phyloP scores from a whole-genome alignment of 2,888 invertebrate species.

The Capitulum mitella region DNA sequence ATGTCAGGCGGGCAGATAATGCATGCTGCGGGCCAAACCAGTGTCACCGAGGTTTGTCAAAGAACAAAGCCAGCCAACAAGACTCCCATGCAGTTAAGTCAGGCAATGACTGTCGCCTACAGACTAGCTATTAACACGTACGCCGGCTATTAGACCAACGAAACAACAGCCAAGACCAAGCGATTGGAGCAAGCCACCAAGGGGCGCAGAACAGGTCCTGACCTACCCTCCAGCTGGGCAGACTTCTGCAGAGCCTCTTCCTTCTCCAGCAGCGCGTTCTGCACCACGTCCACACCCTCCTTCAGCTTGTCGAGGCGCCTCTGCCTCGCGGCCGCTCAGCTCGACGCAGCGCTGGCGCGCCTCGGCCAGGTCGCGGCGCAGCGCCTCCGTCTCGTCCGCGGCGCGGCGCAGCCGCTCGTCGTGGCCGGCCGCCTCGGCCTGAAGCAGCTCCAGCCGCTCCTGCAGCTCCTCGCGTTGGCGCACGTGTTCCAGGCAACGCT shows the following conservation, averaged over 20 bases:
- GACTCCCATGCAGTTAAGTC: too few relatives aligned
- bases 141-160: too few relatives aligned
- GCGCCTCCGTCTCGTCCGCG: neutral
- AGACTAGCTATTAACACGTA: too few relatives aligned
- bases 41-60: too few relatives aligned
- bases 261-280: neutral
- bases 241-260: neutral
- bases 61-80: too few relatives aligned
- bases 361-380: neutral
- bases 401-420: neutral
- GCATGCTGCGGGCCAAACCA: too few relatives aligned
- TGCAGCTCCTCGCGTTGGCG: neutral
- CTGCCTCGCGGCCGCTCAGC: neutral
- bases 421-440: neutral
- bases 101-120: too few relatives aligned
- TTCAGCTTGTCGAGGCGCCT: neutral
- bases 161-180: too few relatives aligned
- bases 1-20: too few relatives aligned
- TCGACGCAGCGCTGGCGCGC: neutral
- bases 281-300: slow-evolving; percentile 17
- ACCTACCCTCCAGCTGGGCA: neutral
- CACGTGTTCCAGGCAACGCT: neutral
- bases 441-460: neutral
- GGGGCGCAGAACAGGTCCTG: too few relatives aligned
- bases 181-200: too few relatives aligned